Percentiles rank a stretch among this genome's conserved stretches.
These are phyloP conservation scores for Actinemys pallida DNA, from an alignment of 2,113 vertebrate species.

Conservation along the genomic window DNA sequence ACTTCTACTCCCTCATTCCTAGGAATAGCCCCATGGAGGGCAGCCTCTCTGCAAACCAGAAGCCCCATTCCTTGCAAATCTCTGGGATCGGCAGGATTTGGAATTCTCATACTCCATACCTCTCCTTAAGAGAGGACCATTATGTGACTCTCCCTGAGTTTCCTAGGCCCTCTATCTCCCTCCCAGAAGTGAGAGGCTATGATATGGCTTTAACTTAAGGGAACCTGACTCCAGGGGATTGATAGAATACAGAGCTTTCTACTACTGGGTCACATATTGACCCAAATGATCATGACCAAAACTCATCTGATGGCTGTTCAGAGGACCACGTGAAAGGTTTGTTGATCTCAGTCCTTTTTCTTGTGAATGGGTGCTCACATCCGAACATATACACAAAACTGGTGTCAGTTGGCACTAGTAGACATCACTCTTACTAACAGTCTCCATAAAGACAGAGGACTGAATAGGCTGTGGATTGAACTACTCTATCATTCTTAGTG, in stretches of 20 bases:
- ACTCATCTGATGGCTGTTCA: accelerated
- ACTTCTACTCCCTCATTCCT: background rate
- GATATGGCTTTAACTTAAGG: background rate
- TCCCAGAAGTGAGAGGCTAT: background rate
- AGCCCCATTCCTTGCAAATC: background rate
- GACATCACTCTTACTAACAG: background rate
- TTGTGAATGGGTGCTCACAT: background rate
- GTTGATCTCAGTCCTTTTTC: background rate
- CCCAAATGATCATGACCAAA: background rate
- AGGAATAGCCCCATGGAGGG: background rate
- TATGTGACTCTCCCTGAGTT: background rate
- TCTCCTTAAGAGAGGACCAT: background rate
- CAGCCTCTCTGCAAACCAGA: background rate
- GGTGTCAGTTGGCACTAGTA: background rate
- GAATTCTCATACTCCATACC: background rate
- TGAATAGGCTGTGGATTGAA: background rate
- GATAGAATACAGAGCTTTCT: background rate
- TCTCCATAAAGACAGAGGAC: background rate
- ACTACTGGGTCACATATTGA: accelerated
- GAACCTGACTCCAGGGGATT: background rate
- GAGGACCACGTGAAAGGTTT: background rate
- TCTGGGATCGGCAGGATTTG: background rate
- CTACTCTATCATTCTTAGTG: background rate
- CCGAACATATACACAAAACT: background rate
- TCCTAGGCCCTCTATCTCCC: background rate